These are phyloP conservation scores for Eupsittula cactorum DNA, from an alignment of 2,113 vertebrate species.

Conservation along the genomic window DNA sequence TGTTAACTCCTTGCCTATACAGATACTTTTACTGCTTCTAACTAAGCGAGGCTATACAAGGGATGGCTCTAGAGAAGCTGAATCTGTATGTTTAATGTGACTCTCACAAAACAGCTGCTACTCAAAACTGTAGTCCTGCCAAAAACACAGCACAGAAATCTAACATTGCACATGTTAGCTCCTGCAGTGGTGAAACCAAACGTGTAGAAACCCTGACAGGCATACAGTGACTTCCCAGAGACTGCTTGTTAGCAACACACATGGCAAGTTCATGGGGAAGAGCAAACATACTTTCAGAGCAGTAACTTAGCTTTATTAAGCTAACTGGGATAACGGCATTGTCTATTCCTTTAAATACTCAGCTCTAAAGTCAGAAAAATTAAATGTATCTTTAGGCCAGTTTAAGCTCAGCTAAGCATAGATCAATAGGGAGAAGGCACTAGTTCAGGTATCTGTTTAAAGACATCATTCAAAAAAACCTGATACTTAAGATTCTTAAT, in stretches of 20 bases:
- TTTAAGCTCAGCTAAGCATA: background rate
- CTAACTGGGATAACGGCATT: background rate
- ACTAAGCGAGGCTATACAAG: background rate
- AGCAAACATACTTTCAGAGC: background rate
- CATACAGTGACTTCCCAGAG: background rate
- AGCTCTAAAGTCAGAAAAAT: background rate
- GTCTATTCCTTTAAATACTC: background rate
- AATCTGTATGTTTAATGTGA: background rate
- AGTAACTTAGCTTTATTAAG: background rate
- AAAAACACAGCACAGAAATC: background rate
- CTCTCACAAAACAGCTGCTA: fast-evolving
- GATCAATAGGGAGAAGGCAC: background rate
- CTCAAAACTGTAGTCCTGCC: background rate
- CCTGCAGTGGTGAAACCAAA: background rate
- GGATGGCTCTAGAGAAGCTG: background rate
- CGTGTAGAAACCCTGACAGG: background rate
- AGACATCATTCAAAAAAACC: background rate
- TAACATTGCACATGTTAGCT: fast-evolving
- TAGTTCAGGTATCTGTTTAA: background rate
- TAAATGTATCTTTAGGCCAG: background rate
- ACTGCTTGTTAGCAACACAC: background rate
- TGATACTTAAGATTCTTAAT: background rate
- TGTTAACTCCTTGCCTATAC: background rate
- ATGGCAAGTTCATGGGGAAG: background rate
- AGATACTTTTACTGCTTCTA: background rate